Evolutionary conservation across 2,888 invertebrate genomes (phyloP), one percentile per base, ranked within the genome.

Genomic region (Perizoma flavofasciatum): DNA sequence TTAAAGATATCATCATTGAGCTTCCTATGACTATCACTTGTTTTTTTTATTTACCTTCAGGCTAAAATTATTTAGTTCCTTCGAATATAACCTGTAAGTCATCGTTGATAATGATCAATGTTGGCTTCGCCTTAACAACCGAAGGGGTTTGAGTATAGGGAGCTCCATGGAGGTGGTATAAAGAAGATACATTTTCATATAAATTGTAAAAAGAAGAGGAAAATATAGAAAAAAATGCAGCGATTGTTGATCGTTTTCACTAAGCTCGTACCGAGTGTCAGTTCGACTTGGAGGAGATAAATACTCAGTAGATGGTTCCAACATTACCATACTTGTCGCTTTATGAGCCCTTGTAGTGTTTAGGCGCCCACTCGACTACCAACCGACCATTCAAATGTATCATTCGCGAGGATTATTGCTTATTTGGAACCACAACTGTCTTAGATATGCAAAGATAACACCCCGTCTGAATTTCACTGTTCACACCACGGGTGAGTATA

Each of bases 241-340:
- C 59, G 64, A 62, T 60, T 62, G 60, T 34, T 50, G 52, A 49
- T 60, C 70, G 51, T 82, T 81, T 22, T 85, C 79, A 81, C 78
- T 67, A 69, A 80, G 75, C 74, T 82, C 75, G 69, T 82, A 78
- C 69, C 22, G 22, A 65, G 75, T 83, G 82, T 83, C 84, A 85
- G 73, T 76, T 68, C 67, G 71, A 72, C 75, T 71, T 72, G 73
- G 70, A 76, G 72, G 63, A 74, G 77, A 81, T 82, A 83, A 80
- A 81, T 82, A 81, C 75, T 72, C 79, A 81, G 78, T 81, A 75
- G 74, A 79, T 77, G 79, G 79, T 78, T 78, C 75, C 74, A 70
- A 79, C 80, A 91, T 91, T 89, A 89, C 85, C 91, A 90, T 91
- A 89, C 88, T 77, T 77, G 88, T 81, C 88, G 84, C 78, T 89